phyloP scores from a whole-genome alignment of 2,797 vertebrate genomes.

The Muraenolepis orangiensis region DNA sequence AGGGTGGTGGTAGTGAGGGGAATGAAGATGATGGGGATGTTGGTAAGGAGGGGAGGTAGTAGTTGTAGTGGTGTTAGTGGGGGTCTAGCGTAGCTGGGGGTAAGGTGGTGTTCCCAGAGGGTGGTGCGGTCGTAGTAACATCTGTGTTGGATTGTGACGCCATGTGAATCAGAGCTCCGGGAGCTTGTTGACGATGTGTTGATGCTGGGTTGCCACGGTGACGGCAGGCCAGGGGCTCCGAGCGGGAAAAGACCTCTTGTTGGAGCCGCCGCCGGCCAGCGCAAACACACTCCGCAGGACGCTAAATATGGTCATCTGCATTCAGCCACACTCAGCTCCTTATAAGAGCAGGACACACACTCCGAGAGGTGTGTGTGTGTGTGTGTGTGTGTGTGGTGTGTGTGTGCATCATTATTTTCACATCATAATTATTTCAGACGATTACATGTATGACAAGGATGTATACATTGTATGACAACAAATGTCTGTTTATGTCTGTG shows the following conservation, averaged over 20 bases:
- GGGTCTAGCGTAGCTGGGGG: not conserved
- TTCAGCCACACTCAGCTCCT: constrained; percentile 74
- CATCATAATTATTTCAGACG: not conserved
- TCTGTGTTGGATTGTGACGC: not conserved
- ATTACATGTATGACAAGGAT: too few species aligned
- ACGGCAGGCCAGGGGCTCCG: not conserved
- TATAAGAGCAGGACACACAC: constrained; percentile 72
- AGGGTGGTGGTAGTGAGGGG: not conserved
- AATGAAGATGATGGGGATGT: not conserved
- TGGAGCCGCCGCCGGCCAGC: constrained; percentile 44
- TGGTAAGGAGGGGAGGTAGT: not conserved
- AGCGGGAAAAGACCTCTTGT: not conserved
- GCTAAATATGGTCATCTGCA: constrained; percentile 83
- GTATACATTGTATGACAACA: not conserved
- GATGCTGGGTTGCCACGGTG: not conserved
- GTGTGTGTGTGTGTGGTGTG: constrained; percentile 28
- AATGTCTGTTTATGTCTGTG: not conserved
- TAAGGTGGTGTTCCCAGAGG: not conserved
- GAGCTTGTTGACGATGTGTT: not conserved
- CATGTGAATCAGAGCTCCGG: not conserved
- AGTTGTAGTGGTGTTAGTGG: not conserved
- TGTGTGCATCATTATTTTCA: not conserved
- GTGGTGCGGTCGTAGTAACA: not conserved
- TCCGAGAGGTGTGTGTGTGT: constrained; percentile 34
- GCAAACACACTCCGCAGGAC: constrained; percentile 67